Evolutionary conservation across 2,113 vertebrate genomes (phyloP), one percentile per base, ranked within the genome.

Genomic region (Eira barbara): DNA sequence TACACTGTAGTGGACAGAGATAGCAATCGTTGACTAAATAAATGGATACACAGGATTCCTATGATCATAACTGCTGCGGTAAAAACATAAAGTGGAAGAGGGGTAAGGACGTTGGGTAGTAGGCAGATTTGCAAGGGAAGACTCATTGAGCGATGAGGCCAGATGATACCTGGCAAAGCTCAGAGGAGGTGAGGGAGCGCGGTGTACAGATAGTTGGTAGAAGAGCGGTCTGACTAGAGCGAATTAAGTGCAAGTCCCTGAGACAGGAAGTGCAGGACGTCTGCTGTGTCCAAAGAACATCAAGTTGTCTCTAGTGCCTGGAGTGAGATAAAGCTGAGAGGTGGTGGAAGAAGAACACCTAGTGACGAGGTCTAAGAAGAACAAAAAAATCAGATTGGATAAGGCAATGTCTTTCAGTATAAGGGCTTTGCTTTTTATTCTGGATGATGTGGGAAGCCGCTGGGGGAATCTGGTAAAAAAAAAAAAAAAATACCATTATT

Each of bases 341-440:
- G 18, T 23, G 25, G 14, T 49, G 7, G 6, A 29, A 17, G 12
- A 71, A 49, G 42, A 52, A 47, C n/a, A 89, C 5, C 65, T 74
- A 78, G 67, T 34, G 74, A 71, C 13, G n/a, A 86, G 82, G 29
- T 55, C 1, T 74, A 34, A 39, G 20, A n/a, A 89, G 17, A 42
- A 91, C 11, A 52, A 49, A 78, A 78, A 82, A 82, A 7, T 47
- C 14, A 29, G 52, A 20, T 45, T 27, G 23, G 29, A 15, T 71
- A 55, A 63, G 12, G 13, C 6, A 79, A 31, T n/a, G 11, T 3
- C 13, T 34, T 61, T 93, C 20, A 65, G 47, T 59, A 11, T 5
- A 21, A 78, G 8, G 47, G 34, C 45, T 79, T 79, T 63, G 21
- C 7, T 55, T 76, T 90, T 95, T 29, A 90, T 93, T 93, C 36